Evolutionary conservation across 2,797 vertebrate species (phyloP), one percentile per base, ranked within the genome.

Genomic region (Hippoglossus hippoglossus): DNA sequence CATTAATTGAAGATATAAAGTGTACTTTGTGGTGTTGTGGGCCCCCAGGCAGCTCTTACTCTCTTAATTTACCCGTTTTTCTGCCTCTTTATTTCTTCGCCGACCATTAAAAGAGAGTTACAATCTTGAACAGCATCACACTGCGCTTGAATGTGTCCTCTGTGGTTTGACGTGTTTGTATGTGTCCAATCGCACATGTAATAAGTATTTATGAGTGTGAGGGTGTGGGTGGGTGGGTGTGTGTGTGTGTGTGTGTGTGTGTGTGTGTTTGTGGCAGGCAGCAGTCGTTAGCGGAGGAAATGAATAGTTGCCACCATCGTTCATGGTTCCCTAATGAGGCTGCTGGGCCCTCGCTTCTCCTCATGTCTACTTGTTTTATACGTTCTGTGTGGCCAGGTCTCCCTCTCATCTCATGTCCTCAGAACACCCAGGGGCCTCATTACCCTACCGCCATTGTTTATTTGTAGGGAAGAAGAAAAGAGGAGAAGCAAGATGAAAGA

Each of bases 311-410:
- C 82, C 79, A 61, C 79, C 73, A 83, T 88, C 68, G 68, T 81
- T 93, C 85, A 89, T 63, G 28, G 84, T 77, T 77, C 89, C 75
- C 87, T 93, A 93, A 93, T 90, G 91, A 91, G 90, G 84, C 62
- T 26, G 80, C 79, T 1, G 71, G 82, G 83, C 82, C 83, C 72
- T 81, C 34, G 71, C 63, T 74, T 83, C 66, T 80, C 74, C 81
- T 83, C 52, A 31, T 21, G 75, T 82, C 73, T 81, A 67, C 72
- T 68, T 67, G 60, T 84, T 91, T 89, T 84, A 81, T 86, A 73
- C 62, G 5, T 77, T 85, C 71, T 87, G 86, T 92, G 83, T 88
- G 90, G 83, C 87, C 88, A 70, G 79, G 82, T 83, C 81, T 87
- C 77, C 84, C 66, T 90, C 84, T 92, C 86, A 83, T 92, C 81